Evolutionary conservation across 2,113 vertebrate genomes (phyloP).

Genomic region (Danionella cerebrum): DNA sequence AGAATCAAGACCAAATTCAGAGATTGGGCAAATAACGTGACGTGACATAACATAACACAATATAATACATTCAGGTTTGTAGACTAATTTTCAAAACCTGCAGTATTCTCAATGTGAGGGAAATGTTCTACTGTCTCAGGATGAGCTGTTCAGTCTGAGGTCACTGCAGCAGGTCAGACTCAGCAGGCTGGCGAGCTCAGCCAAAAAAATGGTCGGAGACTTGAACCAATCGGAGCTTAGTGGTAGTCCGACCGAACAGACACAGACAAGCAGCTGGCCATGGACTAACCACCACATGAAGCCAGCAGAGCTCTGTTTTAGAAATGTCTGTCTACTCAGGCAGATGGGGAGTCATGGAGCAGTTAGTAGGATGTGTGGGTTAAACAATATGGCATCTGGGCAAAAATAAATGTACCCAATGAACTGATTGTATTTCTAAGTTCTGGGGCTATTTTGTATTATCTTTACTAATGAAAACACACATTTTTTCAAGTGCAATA

Average conservation of each 20-base stretch:
- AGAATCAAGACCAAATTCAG: no score
- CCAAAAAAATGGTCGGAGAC: background rate
- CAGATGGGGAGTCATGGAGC: constrained; percentile 4
- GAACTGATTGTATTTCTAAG: no score
- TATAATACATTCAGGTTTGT: no score
- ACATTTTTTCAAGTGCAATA: no score
- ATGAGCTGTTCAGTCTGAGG: constrained; percentile 7
- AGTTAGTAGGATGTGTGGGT: constrained; percentile 17
- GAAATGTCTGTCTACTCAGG: constrained; percentile 27
- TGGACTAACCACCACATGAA: constrained; percentile 11
- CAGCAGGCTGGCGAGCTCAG: background rate
- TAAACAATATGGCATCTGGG: background rate
- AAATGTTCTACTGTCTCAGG: no score
- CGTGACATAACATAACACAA: no score
- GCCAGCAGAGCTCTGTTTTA: background rate
- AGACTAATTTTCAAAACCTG: no score
- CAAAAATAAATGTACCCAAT: background rate
- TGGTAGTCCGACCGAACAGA: constrained; percentile 12
- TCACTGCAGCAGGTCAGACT: background rate
- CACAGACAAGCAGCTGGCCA: background rate
- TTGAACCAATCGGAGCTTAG: background rate
- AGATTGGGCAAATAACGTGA: no score
- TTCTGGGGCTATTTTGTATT: no score
- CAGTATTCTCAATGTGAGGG: no score
- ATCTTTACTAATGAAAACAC: no score